Evolutionary conservation across 2,888 invertebrate species (phyloP), one percentile per base, ranked within the genome.

Genomic region (Ornithoptera priamus): DNA sequence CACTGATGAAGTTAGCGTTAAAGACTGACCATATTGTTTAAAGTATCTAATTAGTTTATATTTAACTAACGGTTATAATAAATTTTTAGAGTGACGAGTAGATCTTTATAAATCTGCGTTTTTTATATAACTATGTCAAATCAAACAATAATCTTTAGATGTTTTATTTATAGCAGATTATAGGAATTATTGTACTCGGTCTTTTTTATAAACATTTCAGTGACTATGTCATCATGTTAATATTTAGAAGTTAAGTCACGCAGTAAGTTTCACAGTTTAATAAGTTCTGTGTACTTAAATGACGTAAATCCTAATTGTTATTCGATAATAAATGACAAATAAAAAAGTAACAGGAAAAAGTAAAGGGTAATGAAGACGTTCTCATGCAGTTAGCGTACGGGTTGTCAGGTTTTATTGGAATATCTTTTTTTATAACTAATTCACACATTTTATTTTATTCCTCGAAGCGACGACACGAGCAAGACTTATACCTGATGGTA

Each of bases 281-380:
- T 22, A 58, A 58, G 57, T 58, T 58, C 57, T n/a, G 20, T n/a
- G 57, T 59, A 22, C n/a, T 24, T 58, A 58, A 22, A 22, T 66
- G 66, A 66, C 66, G 66, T 60, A 53, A 60, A 66, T 66, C 60
- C 50, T 46, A 66, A 66, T 66, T 12, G 66, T 66, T 30, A 22
- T 60, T 60, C n/a, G 50, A 42, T 66, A 50, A 66, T 42, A 46
- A 59, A 15, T 60, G 36, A 24, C 36, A 24, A 42, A 65, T 65
- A 65, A 46, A n/a, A 58, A 58, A 65, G 36, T 59, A n/a, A 7
- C 22, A 24, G 22, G 65, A 46, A 65, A 65, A 22, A 59, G 18
- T 22, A 42, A 4, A 30, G 22, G 24, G 10, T 65, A 66, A 66
- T 66, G 59, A 53, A 60, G 24, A 12, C 46, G 18, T 60, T 59